Percentiles rank a stretch among this genome's conserved stretches.
Conservation (phyloP, 2,888 invertebrate genomes). For the Zaprionus bogoriensis region DNA sequence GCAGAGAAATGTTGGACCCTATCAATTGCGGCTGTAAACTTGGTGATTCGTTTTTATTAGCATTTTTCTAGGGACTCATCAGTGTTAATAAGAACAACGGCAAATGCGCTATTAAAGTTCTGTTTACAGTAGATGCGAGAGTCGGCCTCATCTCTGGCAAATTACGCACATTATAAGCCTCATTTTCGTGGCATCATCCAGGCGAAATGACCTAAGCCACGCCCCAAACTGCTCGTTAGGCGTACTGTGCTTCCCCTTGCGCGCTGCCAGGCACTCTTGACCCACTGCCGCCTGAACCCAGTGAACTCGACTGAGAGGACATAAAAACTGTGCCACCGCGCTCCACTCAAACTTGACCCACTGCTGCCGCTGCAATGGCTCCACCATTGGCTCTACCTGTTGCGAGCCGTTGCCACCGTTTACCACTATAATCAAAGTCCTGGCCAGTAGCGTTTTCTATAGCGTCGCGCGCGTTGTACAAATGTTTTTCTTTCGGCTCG, state of each 20-base stretch:
- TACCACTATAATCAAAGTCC: background rate
- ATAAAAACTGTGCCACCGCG: conserved; percentile 17
- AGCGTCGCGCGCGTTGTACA: conserved; percentile 9
- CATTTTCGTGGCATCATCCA: conserved; percentile 42
- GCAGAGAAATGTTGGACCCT: conserved; percentile 6
- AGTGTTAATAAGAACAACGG: conserved; percentile 25
- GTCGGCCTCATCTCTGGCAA: conserved; percentile 31
- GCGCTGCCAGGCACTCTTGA: conserved; percentile 15
- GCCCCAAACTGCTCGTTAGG: conserved; percentile 59
- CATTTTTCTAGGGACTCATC: conserved; percentile 38
- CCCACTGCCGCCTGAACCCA: conserved; percentile 31
- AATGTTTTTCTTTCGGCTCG: conserved; percentile 24
- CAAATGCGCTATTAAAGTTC: conserved; percentile 35
- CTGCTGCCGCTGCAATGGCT: conserved; percentile 12
- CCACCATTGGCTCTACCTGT: conserved; percentile 47
- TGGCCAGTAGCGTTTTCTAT: background rate
- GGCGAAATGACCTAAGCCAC: conserved; percentile 46
- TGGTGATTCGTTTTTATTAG: conserved; percentile 31
- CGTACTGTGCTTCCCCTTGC: background rate
- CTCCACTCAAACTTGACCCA: conserved; percentile 58
- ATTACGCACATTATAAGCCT: conserved; percentile 59
- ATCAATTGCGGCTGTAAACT: conserved; percentile 24
- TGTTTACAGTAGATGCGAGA: conserved; percentile 32
- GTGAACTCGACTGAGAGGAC: conserved; percentile 30
- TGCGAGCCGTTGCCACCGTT: conserved; percentile 35